Conservation (phyloP, 37 sponge, comb jelly and placozoan genomes). For the Geodia barretti region DNA sequence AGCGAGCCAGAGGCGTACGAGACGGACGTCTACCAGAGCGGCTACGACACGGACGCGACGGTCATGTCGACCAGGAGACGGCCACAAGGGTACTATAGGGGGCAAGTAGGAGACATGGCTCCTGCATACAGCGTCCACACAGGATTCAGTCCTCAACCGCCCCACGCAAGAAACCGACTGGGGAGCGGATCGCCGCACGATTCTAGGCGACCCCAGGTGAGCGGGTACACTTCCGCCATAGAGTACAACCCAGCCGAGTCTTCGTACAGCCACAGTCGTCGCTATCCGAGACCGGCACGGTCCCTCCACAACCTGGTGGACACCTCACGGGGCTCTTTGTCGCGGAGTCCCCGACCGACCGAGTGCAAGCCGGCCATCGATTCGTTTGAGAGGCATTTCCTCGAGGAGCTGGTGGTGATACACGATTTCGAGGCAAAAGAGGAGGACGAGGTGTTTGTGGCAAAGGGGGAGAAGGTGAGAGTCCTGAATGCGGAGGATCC, state of each 20-base stretch:
- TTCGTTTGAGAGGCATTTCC: constrained; percentile 40
- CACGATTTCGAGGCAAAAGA: constrained; percentile 78
- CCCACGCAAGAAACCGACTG: neutral
- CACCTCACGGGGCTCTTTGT: neutral
- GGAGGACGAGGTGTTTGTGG: constrained; percentile 74
- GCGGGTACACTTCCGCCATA: constrained; percentile 53
- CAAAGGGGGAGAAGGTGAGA: constrained; percentile 71
- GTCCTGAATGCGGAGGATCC: constrained; percentile 83
- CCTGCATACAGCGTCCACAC: constrained; percentile 41
- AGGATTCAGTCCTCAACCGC: constrained; percentile 15
- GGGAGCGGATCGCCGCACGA: neutral
- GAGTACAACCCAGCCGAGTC: constrained; percentile 24
- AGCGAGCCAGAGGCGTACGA: constrained; percentile 60
- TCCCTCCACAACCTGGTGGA: constrained; percentile 45
- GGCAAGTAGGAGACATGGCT: constrained; percentile 25
- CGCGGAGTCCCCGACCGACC: constrained; percentile 21
- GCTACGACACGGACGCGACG: constrained; percentile 78
- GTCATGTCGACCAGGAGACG: neutral
- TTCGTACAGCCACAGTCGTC: neutral
- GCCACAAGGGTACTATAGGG: neutral
- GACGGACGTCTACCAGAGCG: constrained; percentile 29
- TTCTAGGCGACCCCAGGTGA: neutral
- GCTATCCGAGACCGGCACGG: constrained; percentile 25
- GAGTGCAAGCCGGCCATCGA: constrained; percentile 49
- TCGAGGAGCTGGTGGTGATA: constrained; percentile 83